phyloP scores from a whole-genome alignment of 2,888 invertebrate genomes.

The Hypomecis punctinalis region DNA sequence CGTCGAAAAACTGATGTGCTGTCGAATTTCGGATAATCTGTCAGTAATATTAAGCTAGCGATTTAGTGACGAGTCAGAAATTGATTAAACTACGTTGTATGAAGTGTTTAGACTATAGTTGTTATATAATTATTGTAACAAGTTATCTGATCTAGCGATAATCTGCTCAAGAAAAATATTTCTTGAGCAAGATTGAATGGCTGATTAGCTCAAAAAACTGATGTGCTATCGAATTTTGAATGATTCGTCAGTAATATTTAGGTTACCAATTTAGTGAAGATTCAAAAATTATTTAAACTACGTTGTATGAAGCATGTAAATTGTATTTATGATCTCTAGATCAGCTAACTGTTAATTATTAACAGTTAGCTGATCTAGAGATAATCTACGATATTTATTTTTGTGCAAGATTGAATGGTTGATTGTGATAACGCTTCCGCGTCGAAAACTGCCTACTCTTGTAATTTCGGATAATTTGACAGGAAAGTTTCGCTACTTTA shows the following conservation, averaged over 20 bases:
- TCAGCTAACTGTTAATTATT: too few relatives aligned
- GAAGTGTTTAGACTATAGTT: too few relatives aligned
- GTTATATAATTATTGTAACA: constrained; percentile 33
- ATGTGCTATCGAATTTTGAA: constrained; percentile 20
- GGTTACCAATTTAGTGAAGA: too few relatives aligned
- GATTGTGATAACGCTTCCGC: constrained; percentile 18
- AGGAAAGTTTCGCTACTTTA: background rate
- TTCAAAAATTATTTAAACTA: too few relatives aligned
- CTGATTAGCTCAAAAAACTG: constrained; percentile 11
- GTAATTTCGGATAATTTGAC: constrained; percentile 3
- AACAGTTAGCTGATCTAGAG: too few relatives aligned
- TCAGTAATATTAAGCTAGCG: background rate
- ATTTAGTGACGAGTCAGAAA: too few relatives aligned
- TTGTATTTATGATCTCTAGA: too few relatives aligned
- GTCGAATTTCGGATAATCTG: constrained; percentile 16
- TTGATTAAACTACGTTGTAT: too few relatives aligned
- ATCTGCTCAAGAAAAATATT: constrained; percentile 39
- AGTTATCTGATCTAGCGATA: constrained; percentile 48
- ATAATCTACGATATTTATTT: constrained; percentile 44
- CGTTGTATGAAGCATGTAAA: too few relatives aligned
- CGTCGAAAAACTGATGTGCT: constrained; percentile 19
- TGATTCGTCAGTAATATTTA: background rate
- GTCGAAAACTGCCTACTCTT: too few relatives aligned
- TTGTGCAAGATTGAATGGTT: constrained; percentile 38
- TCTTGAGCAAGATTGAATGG: constrained; percentile 39